Conservation (phyloP, 2,113 vertebrate species). For the Dicaeum eximium region DNA sequence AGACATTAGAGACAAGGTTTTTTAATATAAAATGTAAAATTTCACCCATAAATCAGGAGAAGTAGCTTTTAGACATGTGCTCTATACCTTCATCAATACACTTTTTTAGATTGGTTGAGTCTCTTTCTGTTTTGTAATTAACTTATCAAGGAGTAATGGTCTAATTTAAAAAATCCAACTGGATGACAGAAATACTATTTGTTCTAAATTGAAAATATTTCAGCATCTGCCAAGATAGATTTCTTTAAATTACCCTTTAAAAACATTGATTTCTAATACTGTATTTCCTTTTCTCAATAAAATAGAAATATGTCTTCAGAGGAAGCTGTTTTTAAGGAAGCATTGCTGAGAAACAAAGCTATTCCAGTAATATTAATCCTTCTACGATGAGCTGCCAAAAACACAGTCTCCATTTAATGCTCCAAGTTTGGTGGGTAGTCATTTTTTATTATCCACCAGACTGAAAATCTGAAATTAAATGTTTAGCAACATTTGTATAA, state of each 20-base stretch:
- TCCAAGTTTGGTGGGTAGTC: slow-evolving; percentile 18
- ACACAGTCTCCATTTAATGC: slow-evolving; percentile 27
- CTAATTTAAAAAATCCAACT: slow-evolving; percentile 40
- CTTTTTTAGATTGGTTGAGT: slow-evolving; percentile 31
- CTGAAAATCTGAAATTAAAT: slow-evolving; percentile 59
- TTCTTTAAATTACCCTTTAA: slow-evolving; percentile 62
- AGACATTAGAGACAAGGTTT: background rate
- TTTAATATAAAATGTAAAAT: slow-evolving; percentile 24
- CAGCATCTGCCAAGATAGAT: slow-evolving; percentile 61
- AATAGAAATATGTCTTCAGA: slow-evolving; percentile 42
- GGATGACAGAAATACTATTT: slow-evolving; percentile 58
- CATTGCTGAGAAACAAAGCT: slow-evolving; percentile 17
- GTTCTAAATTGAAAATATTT: slow-evolving; percentile 58
- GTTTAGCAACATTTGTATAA: slow-evolving; percentile 50
- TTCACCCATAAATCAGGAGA: slow-evolving; percentile 54
- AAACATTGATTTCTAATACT: slow-evolving; percentile 56
- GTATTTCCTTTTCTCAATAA: slow-evolving; percentile 44
- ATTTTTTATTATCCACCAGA: slow-evolving; percentile 57
- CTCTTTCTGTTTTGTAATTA: slow-evolving; percentile 60
- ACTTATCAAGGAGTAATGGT: slow-evolving; percentile 60
- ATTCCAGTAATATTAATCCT: slow-evolving; percentile 48
- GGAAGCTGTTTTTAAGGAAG: slow-evolving; percentile 24
- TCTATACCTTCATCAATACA: slow-evolving; percentile 2
- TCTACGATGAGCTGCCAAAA: slow-evolving; percentile 35
- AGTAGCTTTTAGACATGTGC: slow-evolving; percentile 19